Conservation (phyloP, 2,113 vertebrate genomes). For the Halcyon senegalensis region DNA sequence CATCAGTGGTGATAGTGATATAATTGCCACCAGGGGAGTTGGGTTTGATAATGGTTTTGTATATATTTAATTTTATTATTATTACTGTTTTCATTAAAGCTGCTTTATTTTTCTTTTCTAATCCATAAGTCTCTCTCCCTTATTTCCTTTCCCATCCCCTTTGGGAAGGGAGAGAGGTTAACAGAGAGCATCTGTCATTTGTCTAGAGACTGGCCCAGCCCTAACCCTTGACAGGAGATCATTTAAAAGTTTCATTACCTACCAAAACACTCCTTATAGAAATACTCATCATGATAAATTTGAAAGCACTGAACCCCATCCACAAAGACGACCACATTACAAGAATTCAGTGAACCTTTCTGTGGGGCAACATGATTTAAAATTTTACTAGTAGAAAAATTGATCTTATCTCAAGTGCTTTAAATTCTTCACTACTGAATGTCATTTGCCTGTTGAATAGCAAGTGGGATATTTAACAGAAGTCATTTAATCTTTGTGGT, state of each 20-base stretch:
- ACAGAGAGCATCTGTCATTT: too few relatives aligned
- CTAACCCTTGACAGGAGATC: too few relatives aligned
- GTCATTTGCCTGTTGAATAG: background rate
- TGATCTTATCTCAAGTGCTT: background rate
- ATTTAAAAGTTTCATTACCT: background rate
- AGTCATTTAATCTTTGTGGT: background rate
- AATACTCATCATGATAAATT: background rate
- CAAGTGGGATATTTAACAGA: background rate
- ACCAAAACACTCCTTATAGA: background rate
- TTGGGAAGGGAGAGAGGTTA: too few relatives aligned
- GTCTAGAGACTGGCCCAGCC: too few relatives aligned
- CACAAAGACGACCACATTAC: background rate
- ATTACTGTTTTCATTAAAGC: too few relatives aligned
- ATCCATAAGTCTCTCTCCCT: too few relatives aligned
- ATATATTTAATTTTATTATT: too few relatives aligned
- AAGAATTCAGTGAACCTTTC: background rate
- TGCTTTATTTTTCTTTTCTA: too few relatives aligned
- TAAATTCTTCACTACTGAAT: background rate
- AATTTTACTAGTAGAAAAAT: background rate
- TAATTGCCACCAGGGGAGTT: too few relatives aligned
- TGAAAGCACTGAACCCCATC: background rate
- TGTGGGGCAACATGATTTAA: background rate
- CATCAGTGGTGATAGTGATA: too few relatives aligned
- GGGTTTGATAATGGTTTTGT: too few relatives aligned
- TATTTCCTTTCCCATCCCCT: too few relatives aligned